Conservation (phyloP, 2,888 invertebrate genomes). For the Cerastoderma edule region DNA sequence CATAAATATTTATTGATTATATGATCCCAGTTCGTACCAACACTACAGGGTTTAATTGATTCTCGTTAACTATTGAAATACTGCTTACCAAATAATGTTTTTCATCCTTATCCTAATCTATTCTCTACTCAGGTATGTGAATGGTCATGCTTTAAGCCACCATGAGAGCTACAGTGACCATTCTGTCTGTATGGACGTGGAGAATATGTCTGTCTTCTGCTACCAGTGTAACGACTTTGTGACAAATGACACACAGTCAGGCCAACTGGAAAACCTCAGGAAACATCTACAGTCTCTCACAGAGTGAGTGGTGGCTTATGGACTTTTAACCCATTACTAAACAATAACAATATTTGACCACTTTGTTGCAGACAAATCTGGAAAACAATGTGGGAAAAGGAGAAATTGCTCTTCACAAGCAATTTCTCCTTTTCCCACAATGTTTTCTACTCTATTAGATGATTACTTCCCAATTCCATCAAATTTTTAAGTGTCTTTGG, state of each 20-base stretch:
- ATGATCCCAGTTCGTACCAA: not conserved
- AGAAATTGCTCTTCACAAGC: no score
- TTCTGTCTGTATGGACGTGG: conserved; percentile 91
- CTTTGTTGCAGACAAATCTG: no score
- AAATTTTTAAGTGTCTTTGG: no score
- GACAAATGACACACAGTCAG: conserved; percentile 88
- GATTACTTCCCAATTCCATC: no score
- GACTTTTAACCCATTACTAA: no score
- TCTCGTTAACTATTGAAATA: not conserved
- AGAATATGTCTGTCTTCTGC: conserved; percentile 88
- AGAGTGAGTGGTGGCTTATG: conserved; percentile 64
- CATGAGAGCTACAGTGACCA: conserved; percentile 87
- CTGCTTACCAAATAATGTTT: not conserved
- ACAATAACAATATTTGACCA: no score
- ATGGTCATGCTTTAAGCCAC: conserved; percentile 90
- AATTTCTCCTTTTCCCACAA: no score
- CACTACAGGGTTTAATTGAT: not conserved
- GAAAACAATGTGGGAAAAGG: no score
- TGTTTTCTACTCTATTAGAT: no score
- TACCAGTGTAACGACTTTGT: conserved; percentile 92
- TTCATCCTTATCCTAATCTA: not conserved
- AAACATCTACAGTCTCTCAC: conserved; percentile 77
- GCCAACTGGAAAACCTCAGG: conserved; percentile 80
- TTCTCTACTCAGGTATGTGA: conserved; percentile 86
- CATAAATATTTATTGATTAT: no score